A percentile compares a stretch with the other conserved stretches of the same genome.
Conservation (phyloP, 2,113 vertebrate species). For the Prionailurus viverrinus region DNA sequence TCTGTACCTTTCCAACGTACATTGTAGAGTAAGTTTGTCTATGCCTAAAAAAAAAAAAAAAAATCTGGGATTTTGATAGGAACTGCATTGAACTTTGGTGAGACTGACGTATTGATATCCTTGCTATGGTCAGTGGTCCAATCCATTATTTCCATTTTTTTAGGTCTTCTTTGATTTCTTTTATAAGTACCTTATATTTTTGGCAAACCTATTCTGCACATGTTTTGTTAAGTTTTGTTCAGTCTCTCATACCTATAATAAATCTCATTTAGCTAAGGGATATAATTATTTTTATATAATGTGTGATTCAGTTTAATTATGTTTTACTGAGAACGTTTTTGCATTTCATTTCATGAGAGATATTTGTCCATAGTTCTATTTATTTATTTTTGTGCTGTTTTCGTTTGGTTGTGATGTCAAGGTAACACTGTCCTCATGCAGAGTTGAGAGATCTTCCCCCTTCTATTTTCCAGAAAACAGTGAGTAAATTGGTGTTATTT, state of each 20-base stretch:
- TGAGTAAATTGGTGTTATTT: background rate
- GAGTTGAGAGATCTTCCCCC: background rate
- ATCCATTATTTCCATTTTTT: background rate
- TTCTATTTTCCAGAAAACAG: background rate
- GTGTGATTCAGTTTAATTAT: background rate
- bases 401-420: background rate
- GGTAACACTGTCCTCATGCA: background rate
- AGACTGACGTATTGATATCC: background rate
- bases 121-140: background rate
- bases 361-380: background rate
- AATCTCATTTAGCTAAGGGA: background rate
- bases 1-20: background rate
- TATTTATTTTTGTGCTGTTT: background rate
- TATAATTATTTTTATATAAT: background rate
- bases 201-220: background rate
- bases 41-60: background rate
- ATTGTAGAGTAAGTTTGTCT: background rate
- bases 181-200: background rate
- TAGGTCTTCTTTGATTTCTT: background rate
- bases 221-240: background rate
- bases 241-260: background rate
- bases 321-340: background rate
- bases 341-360: background rate
- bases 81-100: background rate
- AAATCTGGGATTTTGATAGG: background rate